phyloP scores from a whole-genome alignment of 2,113 vertebrate genomes.

The Strix uralensis region DNA sequence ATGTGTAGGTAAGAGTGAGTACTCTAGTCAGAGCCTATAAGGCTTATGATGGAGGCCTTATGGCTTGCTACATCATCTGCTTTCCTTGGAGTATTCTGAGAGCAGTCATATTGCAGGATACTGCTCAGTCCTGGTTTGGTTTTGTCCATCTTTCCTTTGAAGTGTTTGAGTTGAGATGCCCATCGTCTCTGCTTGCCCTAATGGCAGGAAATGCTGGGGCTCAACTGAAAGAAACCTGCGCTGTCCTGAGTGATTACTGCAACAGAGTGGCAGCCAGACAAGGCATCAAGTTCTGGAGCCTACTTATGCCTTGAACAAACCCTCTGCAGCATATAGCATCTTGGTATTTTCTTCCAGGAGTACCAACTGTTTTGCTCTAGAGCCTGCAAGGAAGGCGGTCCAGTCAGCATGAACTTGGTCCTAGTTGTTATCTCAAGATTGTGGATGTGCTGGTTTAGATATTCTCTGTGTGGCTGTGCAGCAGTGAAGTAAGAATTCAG shows the following conservation, averaged over 20 bases:
- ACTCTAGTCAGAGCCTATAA: not conserved
- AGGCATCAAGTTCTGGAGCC: not conserved
- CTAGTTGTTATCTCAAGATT: not conserved
- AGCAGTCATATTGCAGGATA: not conserved
- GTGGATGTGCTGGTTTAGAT: not conserved
- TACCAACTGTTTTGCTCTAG: not conserved
- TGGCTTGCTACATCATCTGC: not conserved
- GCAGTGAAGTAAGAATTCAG: not conserved
- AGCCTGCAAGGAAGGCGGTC: not conserved
- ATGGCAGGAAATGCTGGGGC: not conserved
- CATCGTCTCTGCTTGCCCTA: not conserved
- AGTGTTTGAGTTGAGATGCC: not conserved
- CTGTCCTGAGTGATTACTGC: not conserved
- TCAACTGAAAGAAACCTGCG: not conserved
- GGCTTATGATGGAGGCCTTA: not conserved
- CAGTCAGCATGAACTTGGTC: not conserved
- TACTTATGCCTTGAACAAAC: not conserved
- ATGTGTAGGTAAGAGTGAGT: not conserved
- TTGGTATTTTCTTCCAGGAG: not conserved
- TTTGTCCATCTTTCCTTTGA: not conserved
- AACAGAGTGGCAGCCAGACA: fast-evolving
- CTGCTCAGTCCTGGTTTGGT: not conserved
- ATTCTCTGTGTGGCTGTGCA: not conserved
- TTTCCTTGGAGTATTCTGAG: not conserved
- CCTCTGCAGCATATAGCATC: not conserved